Evolutionary conservation across 2,797 vertebrate genomes (phyloP).

Genomic region (Tadarida brasiliensis): DNA sequence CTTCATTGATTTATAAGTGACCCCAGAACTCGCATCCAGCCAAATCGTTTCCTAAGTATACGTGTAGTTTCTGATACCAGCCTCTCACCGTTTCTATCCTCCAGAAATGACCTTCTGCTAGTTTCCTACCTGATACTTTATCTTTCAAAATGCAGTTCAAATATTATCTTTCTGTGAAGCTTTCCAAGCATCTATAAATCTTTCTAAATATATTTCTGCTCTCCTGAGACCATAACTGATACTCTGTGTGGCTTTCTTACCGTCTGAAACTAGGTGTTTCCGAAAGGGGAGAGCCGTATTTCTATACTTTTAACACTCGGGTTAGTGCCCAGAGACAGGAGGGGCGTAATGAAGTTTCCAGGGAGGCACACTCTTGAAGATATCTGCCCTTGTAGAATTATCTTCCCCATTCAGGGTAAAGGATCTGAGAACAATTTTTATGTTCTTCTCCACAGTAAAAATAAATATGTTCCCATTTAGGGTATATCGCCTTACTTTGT

Average conservation of each 20-base stretch:
- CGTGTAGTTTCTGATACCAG: background rate
- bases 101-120: background rate
- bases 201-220: background rate
- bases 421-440: background rate
- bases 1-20: background rate
- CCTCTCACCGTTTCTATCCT: background rate
- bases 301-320: background rate
- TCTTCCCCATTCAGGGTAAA: background rate
- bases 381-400: background rate
- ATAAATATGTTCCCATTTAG: background rate
- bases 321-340: background rate
- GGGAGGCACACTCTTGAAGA: background rate
- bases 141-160: constrained; percentile 45
- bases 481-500: background rate
- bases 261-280: background rate
- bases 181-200: background rate
- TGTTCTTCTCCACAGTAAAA: background rate
- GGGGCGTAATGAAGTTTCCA: background rate
- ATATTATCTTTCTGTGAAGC: background rate
- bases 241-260: background rate
- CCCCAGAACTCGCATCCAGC: background rate
- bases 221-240: background rate
- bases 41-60: background rate
- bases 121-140: background rate
- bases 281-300: background rate